These are phyloP conservation scores for Ruditapes philippinarum DNA, from an alignment of 1,140 invertebrate genomes.

Conservation along the genomic window DNA sequence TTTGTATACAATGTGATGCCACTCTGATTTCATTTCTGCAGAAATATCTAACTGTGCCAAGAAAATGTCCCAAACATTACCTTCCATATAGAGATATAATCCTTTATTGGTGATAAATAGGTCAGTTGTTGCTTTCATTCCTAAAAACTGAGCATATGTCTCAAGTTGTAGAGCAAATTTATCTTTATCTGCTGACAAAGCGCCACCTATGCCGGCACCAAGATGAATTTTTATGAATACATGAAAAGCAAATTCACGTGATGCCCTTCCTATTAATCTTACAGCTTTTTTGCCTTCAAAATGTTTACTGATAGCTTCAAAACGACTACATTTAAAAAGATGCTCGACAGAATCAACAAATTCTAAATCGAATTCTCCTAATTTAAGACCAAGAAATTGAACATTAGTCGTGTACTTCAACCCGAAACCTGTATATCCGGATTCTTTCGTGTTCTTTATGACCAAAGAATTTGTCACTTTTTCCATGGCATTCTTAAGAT, in stretches of 20 bases:
- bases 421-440: neutral
- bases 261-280: neutral
- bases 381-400: neutral
- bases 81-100: constrained; percentile 44
- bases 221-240: neutral
- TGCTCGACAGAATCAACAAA: neutral
- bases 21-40: constrained; percentile 26
- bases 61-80: constrained; percentile 62
- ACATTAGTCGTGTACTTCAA: neutral
- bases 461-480: neutral
- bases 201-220: neutral
- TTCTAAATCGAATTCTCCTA: neutral
- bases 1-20: constrained; percentile 46
- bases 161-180: neutral
- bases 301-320: neutral
- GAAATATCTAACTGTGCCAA: constrained; percentile 46
- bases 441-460: neutral
- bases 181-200: neutral
- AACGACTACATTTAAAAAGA: neutral
- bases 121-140: constrained; percentile 1
- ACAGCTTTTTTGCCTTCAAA: constrained; percentile 25
- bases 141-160: neutral
- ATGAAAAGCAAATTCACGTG: neutral
- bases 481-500: neutral
- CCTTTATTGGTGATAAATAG: constrained; percentile 37